Conservation (phyloP, 2,888 invertebrate genomes). For the Willowsia nigromaculata region DNA sequence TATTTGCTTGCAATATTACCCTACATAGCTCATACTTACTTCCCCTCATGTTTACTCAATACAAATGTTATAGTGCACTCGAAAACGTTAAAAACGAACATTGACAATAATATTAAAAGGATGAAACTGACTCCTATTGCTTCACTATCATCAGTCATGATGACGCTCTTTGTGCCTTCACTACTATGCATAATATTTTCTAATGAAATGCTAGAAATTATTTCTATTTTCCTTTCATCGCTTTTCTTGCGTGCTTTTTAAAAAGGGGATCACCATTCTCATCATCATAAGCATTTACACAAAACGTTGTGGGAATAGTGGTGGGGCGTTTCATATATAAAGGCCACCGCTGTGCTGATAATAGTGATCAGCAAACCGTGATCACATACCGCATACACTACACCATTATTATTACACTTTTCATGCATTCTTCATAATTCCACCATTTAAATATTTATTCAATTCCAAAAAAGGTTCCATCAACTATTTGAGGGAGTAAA, state of each 20-base stretch:
- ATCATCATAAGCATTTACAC: background rate
- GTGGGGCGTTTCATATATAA: background rate
- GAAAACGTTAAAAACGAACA: no score
- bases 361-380: conserved; percentile 32
- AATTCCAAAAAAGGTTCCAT: background rate
- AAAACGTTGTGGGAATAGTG: background rate
- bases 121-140: background rate
- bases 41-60: no score
- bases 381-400: background rate
- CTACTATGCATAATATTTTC: background rate
- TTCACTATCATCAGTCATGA: background rate
- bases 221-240: background rate
- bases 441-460: conserved; percentile 10
- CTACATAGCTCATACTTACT: no score
- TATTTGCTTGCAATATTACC: no score
- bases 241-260: background rate
- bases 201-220: background rate
- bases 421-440: background rate
- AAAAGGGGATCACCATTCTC: background rate
- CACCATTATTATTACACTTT: background rate
- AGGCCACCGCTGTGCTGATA: background rate
- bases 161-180: background rate
- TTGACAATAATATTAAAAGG: no score
- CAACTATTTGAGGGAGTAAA: background rate
- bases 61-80: no score